Evolutionary conservation across 2,113 vertebrate species (phyloP).

Genomic region (Rhinolophus sinicus): DNA sequence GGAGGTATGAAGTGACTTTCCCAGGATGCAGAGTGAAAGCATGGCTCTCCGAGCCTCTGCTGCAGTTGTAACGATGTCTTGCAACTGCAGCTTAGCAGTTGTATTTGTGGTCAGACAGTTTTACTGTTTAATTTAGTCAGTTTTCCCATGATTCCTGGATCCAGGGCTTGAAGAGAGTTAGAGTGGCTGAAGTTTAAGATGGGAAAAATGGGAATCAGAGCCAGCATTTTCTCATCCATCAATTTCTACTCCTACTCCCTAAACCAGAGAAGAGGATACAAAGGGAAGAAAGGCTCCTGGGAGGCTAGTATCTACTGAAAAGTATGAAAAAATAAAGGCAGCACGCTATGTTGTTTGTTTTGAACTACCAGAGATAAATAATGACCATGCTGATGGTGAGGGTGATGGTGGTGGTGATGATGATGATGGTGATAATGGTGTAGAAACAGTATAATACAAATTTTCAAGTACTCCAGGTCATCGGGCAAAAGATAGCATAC

Average conservation of each 20-base stretch:
- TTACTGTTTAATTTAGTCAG: neutral
- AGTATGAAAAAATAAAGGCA: neutral
- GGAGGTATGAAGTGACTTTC: neutral
- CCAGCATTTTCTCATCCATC: neutral
- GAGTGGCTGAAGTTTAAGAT: neutral
- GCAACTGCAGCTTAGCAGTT: no score
- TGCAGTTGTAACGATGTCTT: neutral
- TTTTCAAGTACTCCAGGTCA: neutral
- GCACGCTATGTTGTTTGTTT: neutral
- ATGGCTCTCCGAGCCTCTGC: neutral
- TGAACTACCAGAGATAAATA: neutral
- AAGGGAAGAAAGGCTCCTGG: neutral
- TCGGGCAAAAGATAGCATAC: neutral
- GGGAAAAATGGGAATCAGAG: neutral
- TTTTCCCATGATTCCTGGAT: neutral
- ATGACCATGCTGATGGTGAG: neutral
- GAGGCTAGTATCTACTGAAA: neutral
- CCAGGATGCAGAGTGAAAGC: neutral
- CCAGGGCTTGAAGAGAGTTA: neutral
- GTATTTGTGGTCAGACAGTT: neutral
- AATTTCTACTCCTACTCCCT: neutral
- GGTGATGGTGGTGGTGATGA: neutral
- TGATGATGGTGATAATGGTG: neutral
- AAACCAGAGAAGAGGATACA: neutral
- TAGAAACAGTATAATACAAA: neutral